Base-by-base conservation (phyloP, 2,888 invertebrate genomes). In the Drosophila kanekoi region DNA sequence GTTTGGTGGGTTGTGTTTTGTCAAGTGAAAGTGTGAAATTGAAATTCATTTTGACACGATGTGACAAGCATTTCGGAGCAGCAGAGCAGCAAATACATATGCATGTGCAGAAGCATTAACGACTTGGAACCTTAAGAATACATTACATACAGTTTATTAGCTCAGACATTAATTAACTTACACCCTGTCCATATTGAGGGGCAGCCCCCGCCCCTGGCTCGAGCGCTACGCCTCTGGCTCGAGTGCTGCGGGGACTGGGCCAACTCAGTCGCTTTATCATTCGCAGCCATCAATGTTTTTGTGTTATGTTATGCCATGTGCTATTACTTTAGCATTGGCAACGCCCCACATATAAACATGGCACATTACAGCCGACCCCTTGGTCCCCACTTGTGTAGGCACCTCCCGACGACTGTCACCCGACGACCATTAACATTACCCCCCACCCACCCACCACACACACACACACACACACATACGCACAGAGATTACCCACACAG, bases 241-340 rank as follows among this genome's bases (percentile, higher is more conserved):
- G 1, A 28, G 18, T 47, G 32, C 28, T 28, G 28, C 28, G 33
- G 35, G 16, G 32, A 54, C 63, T 58, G 14, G 53, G 53, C 60
- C 53, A 70, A 51, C 59, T 48, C 57, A 16, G 13, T 49, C 20
- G 49, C 53, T 64, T 64, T 83, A 82, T 84, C 81, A 76, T 68
- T 78, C 54, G 61, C 69, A 83, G 82, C 64, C 81, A 81, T 86
- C 87, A 85, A 85, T 87, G 81, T 87, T 87, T 87, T 87, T 83
- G 40, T 73, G 70, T 59, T 71, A 58, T 72, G 61, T 61, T 78
- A 60, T 81, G 77, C 79, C 72, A 81, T 86, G 86, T 86, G 86
- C 85, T 82, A 87, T 87, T 82, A 87, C 84, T 86, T 84, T 74
- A 81, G 77, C 80, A 82, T 79, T 81, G 84, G 66, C 84, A 80